These are phyloP conservation scores for Dolichomitus sp. DNA, from an alignment of 2,888 invertebrate genomes.

Conservation along the genomic window DNA sequence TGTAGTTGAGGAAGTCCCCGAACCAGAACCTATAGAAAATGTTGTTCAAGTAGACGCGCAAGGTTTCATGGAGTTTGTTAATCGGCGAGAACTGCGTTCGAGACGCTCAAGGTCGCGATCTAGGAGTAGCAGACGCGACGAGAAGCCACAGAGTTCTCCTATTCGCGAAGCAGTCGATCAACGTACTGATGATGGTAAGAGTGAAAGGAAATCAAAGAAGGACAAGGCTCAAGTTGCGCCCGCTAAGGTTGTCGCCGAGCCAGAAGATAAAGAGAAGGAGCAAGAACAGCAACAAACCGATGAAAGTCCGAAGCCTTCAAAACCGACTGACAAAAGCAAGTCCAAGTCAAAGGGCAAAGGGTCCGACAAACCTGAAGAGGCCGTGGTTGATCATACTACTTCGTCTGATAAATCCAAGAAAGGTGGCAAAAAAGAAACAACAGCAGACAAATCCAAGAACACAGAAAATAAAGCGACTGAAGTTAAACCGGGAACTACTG, in stretches of 20 bases:
- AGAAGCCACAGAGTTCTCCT: slow-evolving; percentile 47
- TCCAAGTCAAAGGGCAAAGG: slow-evolving; percentile 30
- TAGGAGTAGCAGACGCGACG: slow-evolving; percentile 73
- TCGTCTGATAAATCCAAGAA: slow-evolving; percentile 37
- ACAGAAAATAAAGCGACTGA: slow-evolving; percentile 31
- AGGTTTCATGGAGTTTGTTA: slow-evolving; percentile 87
- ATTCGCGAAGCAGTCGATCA: slow-evolving; percentile 27
- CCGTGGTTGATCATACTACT: slow-evolving; percentile 17
- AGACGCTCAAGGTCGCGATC: slow-evolving; percentile 84
- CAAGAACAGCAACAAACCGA: slow-evolving; percentile 16
- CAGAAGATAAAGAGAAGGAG: slow-evolving; percentile 18
- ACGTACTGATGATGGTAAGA: slow-evolving; percentile 56
- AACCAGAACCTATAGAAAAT: slow-evolving; percentile 79
- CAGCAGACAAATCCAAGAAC: slow-evolving; percentile 16
- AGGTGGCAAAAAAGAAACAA: slow-evolving; percentile 46
- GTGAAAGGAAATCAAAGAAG: slow-evolving; percentile 28
- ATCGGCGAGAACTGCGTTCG: slow-evolving; percentile 85
- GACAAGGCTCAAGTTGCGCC: not conserved
- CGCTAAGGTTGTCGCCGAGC: not conserved
- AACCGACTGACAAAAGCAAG: slow-evolving; percentile 32
- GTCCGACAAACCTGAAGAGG: slow-evolving; percentile 11
- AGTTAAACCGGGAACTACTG: slow-evolving; percentile 22
- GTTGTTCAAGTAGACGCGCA: slow-evolving; percentile 83
- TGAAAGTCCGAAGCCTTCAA: slow-evolving; percentile 9
- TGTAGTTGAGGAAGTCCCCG: slow-evolving; percentile 77